These are phyloP conservation scores for Clupea harengus DNA, from an alignment of 2,113 vertebrate genomes.

Conservation along the genomic window DNA sequence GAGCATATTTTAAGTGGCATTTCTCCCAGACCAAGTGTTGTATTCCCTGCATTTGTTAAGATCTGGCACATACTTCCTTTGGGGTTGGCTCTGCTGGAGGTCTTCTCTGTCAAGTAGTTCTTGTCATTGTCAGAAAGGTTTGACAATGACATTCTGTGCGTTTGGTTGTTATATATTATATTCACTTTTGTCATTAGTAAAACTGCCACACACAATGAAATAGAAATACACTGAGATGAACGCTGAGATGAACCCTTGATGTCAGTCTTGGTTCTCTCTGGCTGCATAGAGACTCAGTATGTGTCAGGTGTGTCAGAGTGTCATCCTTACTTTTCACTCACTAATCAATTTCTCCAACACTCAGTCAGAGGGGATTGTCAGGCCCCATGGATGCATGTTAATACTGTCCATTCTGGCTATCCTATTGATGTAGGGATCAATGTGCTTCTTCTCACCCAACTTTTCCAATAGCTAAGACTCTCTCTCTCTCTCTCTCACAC, in stretches of 20 bases:
- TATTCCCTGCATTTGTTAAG: not conserved
- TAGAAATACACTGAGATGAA: not conserved
- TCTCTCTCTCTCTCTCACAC: not conserved
- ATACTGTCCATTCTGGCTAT: constrained; percentile 32
- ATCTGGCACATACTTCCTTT: too few relatives aligned
- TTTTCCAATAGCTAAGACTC: constrained; percentile 42
- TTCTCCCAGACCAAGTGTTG: not conserved
- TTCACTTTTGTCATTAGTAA: not conserved
- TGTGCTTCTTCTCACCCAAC: constrained; percentile 37
- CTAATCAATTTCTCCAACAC: constrained; percentile 49
- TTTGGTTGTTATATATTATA: too few relatives aligned
- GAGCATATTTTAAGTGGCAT: not conserved
- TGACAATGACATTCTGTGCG: too few relatives aligned
- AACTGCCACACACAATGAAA: not conserved
- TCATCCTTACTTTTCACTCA: constrained; percentile 44
- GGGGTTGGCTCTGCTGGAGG: too few relatives aligned
- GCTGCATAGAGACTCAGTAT: not conserved
- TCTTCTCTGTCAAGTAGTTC: too few relatives aligned
- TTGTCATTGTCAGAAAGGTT: too few relatives aligned
- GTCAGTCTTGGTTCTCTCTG: not conserved
- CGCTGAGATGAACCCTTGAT: not conserved
- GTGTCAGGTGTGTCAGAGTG: constrained; percentile 39
- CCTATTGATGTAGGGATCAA: constrained; percentile 45
- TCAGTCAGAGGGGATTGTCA: constrained; percentile 43
- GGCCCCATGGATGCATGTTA: constrained; percentile 36